These are phyloP conservation scores for Ovis aries DNA, from an alignment of 2,113 vertebrate genomes.

Conservation along the genomic window DNA sequence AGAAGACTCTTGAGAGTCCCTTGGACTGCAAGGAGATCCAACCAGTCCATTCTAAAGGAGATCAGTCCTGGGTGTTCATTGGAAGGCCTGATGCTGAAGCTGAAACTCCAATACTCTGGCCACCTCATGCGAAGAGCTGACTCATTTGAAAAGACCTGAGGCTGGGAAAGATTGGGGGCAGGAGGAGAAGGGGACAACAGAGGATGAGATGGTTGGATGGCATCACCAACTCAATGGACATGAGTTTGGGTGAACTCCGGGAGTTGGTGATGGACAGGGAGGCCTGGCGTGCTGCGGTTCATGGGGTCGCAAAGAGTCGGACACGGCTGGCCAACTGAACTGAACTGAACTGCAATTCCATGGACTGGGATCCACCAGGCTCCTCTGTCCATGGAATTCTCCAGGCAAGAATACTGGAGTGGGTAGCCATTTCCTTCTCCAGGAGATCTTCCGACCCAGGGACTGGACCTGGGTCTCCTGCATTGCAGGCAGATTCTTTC, in stretches of 20 bases:
- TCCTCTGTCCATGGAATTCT: not conserved
- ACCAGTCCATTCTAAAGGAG: not conserved
- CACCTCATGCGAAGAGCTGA: not conserved
- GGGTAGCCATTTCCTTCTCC: not conserved
- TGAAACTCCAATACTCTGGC: not conserved
- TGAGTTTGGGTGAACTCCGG: fast-evolving
- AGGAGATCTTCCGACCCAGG: not conserved
- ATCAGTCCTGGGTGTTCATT: not conserved
- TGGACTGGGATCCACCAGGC: not conserved
- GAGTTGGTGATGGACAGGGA: not conserved
- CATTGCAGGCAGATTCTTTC: not conserved
- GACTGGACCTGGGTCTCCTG: not conserved
- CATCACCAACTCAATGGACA: not conserved
- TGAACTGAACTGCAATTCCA: not conserved
- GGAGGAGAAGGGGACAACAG: not conserved
- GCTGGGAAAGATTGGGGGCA: not conserved
- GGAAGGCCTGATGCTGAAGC: not conserved
- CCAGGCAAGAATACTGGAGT: not conserved
- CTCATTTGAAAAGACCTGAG: not conserved
- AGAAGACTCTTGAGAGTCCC: not conserved
- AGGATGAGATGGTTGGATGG: not conserved
- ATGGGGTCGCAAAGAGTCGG: not conserved
- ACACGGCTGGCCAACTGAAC: not conserved
- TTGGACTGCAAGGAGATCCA: not conserved
- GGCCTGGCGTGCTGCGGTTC: fast-evolving